A percentile compares a stretch with the other conserved stretches of the same genome.
These are phyloP conservation scores for Drosophila elegans DNA, from an alignment of 1,140 invertebrate species.

Conservation along the genomic window DNA sequence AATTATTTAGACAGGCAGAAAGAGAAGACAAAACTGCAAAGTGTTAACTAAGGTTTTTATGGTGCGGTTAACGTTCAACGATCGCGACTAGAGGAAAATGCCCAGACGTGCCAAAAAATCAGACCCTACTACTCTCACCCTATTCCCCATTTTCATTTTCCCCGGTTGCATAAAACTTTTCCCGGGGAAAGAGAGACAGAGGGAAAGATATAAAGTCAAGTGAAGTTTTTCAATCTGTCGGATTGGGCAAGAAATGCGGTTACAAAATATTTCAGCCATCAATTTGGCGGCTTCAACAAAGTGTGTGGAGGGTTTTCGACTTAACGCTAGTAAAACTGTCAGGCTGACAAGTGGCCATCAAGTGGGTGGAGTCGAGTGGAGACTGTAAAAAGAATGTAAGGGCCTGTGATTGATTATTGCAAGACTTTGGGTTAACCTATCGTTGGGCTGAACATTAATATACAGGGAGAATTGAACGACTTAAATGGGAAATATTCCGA, in stretches of 20 bases:
- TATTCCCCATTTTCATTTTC: slow-evolving; percentile 1
- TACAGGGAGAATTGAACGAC: too few relatives aligned
- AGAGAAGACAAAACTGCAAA: slow-evolving; percentile 37
- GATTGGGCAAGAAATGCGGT: slow-evolving; percentile 24
- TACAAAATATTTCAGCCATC: slow-evolving; percentile 55
- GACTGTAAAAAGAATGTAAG: slow-evolving; percentile 3
- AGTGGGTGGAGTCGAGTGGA: slow-evolving; percentile 18
- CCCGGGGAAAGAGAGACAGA: slow-evolving; percentile 15
- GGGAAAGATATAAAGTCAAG: slow-evolving; percentile 1
- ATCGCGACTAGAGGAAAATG: slow-evolving; percentile 46
- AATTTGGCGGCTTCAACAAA: slow-evolving; percentile 44
- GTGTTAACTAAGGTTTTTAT: slow-evolving; percentile 67
- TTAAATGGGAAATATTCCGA: too few relatives aligned
- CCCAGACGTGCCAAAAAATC: slow-evolving; percentile 61
- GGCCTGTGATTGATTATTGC: slow-evolving; percentile 11
- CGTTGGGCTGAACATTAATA: not conserved
- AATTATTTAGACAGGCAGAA: slow-evolving; percentile 38
- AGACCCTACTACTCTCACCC: slow-evolving; percentile 5
- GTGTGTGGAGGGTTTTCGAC: slow-evolving; percentile 28
- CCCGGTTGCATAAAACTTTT: slow-evolving; percentile 58
- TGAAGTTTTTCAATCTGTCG: slow-evolving; percentile 24
- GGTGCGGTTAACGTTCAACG: slow-evolving; percentile 57
- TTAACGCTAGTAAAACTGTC: slow-evolving; percentile 50
- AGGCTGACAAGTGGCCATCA: slow-evolving; percentile 52
- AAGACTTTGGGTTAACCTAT: not conserved